Base-by-base conservation (phyloP, 2,797 vertebrate genomes). In the Oreonectes daqikongensis region DNA sequence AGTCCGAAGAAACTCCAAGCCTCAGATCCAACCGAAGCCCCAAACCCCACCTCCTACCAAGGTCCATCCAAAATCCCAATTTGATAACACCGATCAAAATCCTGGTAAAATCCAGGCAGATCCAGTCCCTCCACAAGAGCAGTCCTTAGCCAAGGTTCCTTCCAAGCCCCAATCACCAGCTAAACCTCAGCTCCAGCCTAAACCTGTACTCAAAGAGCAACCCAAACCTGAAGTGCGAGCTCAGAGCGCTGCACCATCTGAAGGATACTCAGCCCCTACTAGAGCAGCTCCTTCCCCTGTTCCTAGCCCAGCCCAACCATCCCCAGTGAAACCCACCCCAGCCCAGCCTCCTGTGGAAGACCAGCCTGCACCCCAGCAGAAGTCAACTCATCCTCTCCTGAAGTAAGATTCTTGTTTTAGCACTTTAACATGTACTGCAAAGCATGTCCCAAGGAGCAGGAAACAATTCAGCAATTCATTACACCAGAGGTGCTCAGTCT, bases 351-450 rank as follows among this genome's bases (percentile, higher is more conserved):
- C 84, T 11, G 88, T 79, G 74, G 91, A 93, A 69, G 92, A 93
- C 40, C 91, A 92, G 73, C 90, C 85, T n/a, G 87, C 88, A 53
- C 81, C 90, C 0, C 94, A 95, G 79, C 95, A 94, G 87, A 96
- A 96, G 92, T 85, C 93, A 65, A 89, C 93, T 81, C 97, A 99
- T 82, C 97, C 97, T 69, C 95, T 97, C 77, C 93, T 99, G 80
- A 99, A 99, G 97, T 99, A 98, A 98, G 96, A 80, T 85, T 57
- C 35, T 35, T 79, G 55, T 76, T 71, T 74, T 20, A 67, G 2
- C 11, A 3, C 26, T n/a, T 53, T 22, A 18, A 40, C 11, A 48
- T 75, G 12, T 69, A 9, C 46, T 53, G 22, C 9, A 40, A 40
- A 20, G 12, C 4, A 1, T 38, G 15, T 60, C 15, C 5, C 17